Evolutionary conservation across 1,140 invertebrate genomes (phyloP), one percentile per base, ranked within the genome.

Genomic region (Drosophila prosaltans): DNA sequence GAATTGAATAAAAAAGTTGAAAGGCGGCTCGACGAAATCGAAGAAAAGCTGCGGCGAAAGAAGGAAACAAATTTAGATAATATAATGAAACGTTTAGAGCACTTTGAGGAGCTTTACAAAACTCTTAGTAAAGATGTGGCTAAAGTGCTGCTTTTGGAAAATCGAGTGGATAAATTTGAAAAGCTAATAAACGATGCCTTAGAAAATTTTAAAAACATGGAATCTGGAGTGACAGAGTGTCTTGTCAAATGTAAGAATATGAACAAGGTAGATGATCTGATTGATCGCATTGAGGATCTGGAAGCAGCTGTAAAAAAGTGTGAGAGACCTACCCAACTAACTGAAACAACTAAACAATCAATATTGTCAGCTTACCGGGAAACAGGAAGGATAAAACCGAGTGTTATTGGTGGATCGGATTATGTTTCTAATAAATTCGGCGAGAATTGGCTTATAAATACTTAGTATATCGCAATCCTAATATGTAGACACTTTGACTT

Each of bases 261-360:
- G 40, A 36, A 80, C 45, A 57, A 58, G 1, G 16, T 80, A 0
- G 9, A 81, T 9, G 69, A 81, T 67, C 9, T 81, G 0, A 69
- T 80, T 11, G 65, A 76, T 32, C 54, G 55, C 10, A 45, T 81
- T 32, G 65, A 80, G 26, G 59, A 80, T 6, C 0, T 80, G 7
- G 75, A 79, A 28, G 24, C 41, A 3, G 1, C n/a, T 9, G 40
- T 11, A n/a, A 16, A 48, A 39, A 7, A 2, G 2, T 24, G 11
- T 1, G 16, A n/a, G 10, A 36, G 1, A 30, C 1, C n/a, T 3
- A 21, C 8, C 3, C 7, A 1, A 58, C 30, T 30, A 8, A 36
- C 30, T 28, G 16, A 16, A 16, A 16, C 16, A 16, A 16, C 16
- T 16, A 16, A 16, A 16, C 16, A 16, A 16, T 16, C 16, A 16